Conservation (phyloP, 23 tunicate genomes). For the Phallusia fumigata region DNA sequence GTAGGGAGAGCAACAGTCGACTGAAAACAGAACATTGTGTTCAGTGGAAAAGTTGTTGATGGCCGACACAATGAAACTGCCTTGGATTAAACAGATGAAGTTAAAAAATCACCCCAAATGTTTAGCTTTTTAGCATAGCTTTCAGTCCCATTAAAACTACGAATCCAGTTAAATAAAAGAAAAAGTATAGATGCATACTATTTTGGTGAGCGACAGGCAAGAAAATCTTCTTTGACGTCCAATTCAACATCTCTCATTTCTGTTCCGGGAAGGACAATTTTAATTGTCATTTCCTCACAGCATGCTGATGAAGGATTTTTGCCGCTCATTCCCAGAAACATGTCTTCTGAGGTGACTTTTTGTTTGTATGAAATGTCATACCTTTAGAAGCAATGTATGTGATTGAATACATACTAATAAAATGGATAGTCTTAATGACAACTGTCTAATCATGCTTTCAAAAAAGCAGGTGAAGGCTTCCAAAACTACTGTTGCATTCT, state of each 20-base stretch:
- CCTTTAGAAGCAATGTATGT: neutral
- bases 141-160: no score
- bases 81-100: no score
- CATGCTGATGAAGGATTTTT: constrained; percentile 87
- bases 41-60: neutral
- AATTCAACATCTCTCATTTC: constrained; percentile 83
- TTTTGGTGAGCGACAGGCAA: constrained; percentile 68
- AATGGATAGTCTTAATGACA: no score
- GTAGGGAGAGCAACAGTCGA: constrained; percentile 65
- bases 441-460: no score
- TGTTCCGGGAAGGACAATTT: constrained; percentile 54
- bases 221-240: constrained; percentile 60
- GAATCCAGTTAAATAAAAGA: neutral
- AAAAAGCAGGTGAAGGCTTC: no score
- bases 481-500: no score
- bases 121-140: no score
- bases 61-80: no score
- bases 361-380: constrained; percentile 88
- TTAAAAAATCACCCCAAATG: no score
- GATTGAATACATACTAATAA: neutral
- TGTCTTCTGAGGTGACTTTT: constrained; percentile 83
- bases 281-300: constrained; percentile 76
- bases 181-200: constrained; percentile 34
- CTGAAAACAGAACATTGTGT: constrained; percentile 28
- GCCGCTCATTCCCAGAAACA: constrained; percentile 87